Percentiles rank a stretch among this genome's conserved stretches.
Evolutionary conservation across 23 tunicate genomes (phyloP).

Genomic region (Trididemnum nubilum): DNA sequence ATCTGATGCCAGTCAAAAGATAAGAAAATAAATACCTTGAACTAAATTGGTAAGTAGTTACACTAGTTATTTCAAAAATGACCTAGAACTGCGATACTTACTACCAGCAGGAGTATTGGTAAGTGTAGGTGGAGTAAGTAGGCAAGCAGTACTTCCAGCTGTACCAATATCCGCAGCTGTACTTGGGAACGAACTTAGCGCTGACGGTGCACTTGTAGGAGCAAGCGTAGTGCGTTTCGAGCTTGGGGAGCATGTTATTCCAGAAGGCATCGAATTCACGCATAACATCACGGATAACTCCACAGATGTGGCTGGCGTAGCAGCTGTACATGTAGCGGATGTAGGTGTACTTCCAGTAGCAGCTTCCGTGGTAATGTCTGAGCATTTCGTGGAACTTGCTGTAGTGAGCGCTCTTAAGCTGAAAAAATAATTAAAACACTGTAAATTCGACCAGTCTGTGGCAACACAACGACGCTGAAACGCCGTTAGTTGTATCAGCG

Average conservation of each 20-base stretch:
- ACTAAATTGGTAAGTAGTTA: too few species aligned
- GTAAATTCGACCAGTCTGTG: too few species aligned
- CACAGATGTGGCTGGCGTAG: constrained; percentile 22
- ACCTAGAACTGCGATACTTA: constrained; percentile 13
- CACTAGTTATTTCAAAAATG: too few species aligned
- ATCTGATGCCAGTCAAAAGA: too few species aligned
- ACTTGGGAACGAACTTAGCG: constrained; percentile 27
- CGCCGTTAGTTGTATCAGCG: too few species aligned
- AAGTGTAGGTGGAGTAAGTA: constrained; percentile 19
- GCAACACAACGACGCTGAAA: too few species aligned
- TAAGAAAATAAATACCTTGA: too few species aligned
- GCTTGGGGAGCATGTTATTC: constrained; percentile 29
- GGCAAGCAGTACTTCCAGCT: constrained; percentile 35
- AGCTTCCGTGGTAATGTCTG: constrained; percentile 27
- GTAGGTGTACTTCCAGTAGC: constrained; percentile 11
- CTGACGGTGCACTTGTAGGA: constrained; percentile 35
- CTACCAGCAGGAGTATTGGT: constrained; percentile 33
- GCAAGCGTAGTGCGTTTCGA: constrained; percentile 42
- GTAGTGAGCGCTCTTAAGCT: constrained; percentile 47
- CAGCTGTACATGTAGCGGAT: constrained; percentile 8
- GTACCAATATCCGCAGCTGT: constrained; percentile 22
- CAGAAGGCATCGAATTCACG: constrained; percentile 40
- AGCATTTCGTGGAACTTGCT: constrained; percentile 35
- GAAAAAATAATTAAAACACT: too few species aligned
- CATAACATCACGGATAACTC: constrained; percentile 10